phyloP scores from a whole-genome alignment of 2,797 vertebrate genomes.

The Gymnocypris eckloni region DNA sequence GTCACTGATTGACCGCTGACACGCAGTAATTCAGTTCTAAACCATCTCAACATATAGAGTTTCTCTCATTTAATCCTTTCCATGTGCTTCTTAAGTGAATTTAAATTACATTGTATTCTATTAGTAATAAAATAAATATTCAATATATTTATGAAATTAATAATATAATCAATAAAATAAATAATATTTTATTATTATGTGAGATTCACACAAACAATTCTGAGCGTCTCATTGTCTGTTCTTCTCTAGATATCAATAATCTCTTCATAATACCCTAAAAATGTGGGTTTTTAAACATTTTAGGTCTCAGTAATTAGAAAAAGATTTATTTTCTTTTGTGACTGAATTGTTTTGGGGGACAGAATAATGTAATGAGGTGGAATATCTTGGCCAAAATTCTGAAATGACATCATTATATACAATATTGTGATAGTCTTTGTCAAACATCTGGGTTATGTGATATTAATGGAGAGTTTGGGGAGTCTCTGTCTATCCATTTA shows the following conservation, averaged over 20 bases:
- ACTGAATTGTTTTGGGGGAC: background rate
- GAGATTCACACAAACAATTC: background rate
- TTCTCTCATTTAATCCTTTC: background rate
- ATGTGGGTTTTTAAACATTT: too few species aligned
- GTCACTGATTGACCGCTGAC: background rate
- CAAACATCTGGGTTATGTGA: background rate
- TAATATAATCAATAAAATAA: background rate
- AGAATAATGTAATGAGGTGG: background rate
- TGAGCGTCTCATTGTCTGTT: background rate
- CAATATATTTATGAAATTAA: background rate
- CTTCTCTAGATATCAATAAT: too few species aligned
- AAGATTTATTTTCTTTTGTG: too few species aligned
- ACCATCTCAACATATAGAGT: background rate
- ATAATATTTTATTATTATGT: background rate
- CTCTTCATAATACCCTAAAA: too few species aligned
- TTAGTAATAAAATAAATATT: background rate
- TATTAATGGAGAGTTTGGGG: background rate
- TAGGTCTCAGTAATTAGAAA: too few species aligned
- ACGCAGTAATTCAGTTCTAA: background rate
- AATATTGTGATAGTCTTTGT: background rate
- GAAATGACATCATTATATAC: background rate
- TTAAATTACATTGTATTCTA: background rate
- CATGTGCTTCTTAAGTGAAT: background rate
- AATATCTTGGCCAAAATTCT: background rate
- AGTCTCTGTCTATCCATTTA: background rate